phyloP scores from a whole-genome alignment of 2,113 vertebrate species.

The Odocoileus hemionus region DNA sequence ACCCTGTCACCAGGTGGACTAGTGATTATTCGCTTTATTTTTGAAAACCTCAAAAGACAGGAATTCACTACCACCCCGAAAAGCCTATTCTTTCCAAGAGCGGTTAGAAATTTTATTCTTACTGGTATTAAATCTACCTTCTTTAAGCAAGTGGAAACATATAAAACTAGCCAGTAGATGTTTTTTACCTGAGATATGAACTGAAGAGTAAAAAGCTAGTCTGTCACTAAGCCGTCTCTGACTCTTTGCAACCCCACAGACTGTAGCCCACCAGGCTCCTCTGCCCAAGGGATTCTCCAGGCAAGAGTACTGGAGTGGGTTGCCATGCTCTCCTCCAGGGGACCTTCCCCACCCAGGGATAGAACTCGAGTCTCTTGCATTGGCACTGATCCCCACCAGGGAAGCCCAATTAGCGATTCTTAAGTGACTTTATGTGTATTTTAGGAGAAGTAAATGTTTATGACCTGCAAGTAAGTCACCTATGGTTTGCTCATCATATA shows the following conservation, averaged over 20 bases:
- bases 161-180: background rate
- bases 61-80: background rate
- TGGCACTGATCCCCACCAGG: background rate
- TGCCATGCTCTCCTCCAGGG: background rate
- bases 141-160: background rate
- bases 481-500: background rate
- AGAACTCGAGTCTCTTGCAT: background rate
- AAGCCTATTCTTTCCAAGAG: background rate
- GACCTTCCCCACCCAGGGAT: background rate
- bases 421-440: background rate
- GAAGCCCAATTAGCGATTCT: background rate
- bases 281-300: background rate
- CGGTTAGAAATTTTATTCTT: background rate
- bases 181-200: background rate
- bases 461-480: background rate
- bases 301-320: background rate
- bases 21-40: background rate
- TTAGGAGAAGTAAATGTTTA: background rate
- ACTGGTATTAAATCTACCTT: background rate
- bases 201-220: background rate
- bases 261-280: background rate
- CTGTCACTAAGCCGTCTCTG: background rate
- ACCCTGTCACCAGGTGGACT: background rate
- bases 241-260: background rate
- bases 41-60: background rate